Conservation (phyloP, 2,888 invertebrate species). For the Trachelus troglodyta region DNA sequence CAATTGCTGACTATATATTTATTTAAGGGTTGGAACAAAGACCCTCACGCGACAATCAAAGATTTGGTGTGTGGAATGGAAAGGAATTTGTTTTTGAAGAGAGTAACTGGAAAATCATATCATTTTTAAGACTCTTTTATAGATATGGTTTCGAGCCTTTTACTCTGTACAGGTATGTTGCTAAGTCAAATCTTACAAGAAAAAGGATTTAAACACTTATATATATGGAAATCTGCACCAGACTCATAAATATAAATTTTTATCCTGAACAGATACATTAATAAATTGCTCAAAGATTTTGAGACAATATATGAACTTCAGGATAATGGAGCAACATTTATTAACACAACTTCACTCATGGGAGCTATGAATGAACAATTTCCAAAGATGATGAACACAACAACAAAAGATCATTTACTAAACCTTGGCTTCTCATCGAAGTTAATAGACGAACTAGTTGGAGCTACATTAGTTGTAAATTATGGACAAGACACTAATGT, state of each 20-base stretch:
- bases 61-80: slow-evolving; percentile 69
- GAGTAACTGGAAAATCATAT: slow-evolving; percentile 66
- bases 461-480: slow-evolving; percentile 70
- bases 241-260: slow-evolving; percentile 33
- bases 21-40: slow-evolving; percentile 56
- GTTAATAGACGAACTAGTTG: slow-evolving; percentile 71
- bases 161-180: slow-evolving; percentile 63
- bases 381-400: slow-evolving; percentile 63
- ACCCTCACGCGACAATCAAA: slow-evolving; percentile 31
- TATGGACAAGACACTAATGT: slow-evolving; percentile 72
- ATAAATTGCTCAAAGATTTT: slow-evolving; percentile 49
- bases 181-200: too few relatives aligned
- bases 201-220: too few relatives aligned
- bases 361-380: slow-evolving; percentile 68
- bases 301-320: slow-evolving; percentile 71
- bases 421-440: slow-evolving; percentile 64
- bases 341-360: slow-evolving; percentile 68
- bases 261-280: slow-evolving; percentile 39
- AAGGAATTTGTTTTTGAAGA: slow-evolving; percentile 69
- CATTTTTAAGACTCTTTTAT: slow-evolving; percentile 67
- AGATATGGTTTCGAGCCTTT: slow-evolving; percentile 70
- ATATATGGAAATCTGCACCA: not conserved
- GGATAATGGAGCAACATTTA: slow-evolving; percentile 67
- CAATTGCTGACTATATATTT: not conserved
- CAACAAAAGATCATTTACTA: slow-evolving; percentile 61